phyloP scores from a whole-genome alignment of 2,797 vertebrate species.

The Sebastes dallii region DNA sequence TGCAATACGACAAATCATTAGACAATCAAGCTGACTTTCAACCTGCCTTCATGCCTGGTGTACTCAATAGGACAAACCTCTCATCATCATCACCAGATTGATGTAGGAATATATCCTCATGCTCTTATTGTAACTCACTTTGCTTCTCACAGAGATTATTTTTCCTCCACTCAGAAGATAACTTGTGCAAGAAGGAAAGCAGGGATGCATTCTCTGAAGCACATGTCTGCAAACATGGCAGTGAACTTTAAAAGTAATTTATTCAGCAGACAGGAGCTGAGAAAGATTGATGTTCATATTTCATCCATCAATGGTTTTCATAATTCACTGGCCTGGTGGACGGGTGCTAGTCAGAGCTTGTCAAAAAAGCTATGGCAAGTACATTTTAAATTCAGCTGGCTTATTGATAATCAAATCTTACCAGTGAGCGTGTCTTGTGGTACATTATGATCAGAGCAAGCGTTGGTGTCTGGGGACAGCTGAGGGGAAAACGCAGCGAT shows the following conservation, averaged over 20 bases:
- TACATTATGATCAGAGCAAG: conserved; percentile 19
- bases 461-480: neutral
- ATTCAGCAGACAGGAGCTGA: conserved; percentile 69
- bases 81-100: conserved; percentile 18
- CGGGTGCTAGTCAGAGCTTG: conserved; percentile 59
- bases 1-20: conserved; percentile 39
- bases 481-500: neutral
- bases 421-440: conserved; percentile 26
- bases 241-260: conserved; percentile 72
- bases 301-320: conserved; percentile 75
- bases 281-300: conserved; percentile 79
- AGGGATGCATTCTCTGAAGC: conserved; percentile 21
- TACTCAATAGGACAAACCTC: conserved; percentile 29
- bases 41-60: neutral
- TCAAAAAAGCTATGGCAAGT: conserved; percentile 52
- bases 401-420: conserved; percentile 61
- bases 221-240: conserved; percentile 62
- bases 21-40: conserved; percentile 23
- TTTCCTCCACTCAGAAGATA: conserved; percentile 3
- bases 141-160: neutral
- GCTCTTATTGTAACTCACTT: conserved; percentile 11
- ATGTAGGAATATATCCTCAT: conserved; percentile 7
- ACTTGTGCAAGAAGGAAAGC: neutral
- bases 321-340: conserved; percentile 62
- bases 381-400: conserved; percentile 43